Evolutionary conservation across 2,113 vertebrate genomes (phyloP).

Genomic region (Pagrus major): DNA sequence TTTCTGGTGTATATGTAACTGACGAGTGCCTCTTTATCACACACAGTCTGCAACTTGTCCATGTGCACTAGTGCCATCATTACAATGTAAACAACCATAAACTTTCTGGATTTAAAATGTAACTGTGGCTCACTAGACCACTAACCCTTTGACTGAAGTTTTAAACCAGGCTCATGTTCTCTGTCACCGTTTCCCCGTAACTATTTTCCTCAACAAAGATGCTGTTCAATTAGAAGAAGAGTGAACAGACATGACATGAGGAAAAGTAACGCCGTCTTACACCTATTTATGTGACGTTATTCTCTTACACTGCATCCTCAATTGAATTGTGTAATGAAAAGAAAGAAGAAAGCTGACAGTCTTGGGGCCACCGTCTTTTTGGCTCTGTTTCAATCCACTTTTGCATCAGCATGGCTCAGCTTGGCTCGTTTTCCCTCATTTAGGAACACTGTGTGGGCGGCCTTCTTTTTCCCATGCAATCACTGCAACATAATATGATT

Average conservation of each 20-base stretch:
- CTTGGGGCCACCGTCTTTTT: background rate
- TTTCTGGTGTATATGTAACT: too few species aligned
- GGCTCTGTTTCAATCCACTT: background rate
- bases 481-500: background rate
- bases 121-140: too few species aligned
- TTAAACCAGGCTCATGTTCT: background rate
- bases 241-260: too few species aligned
- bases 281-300: background rate
- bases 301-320: background rate
- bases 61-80: too few species aligned
- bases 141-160: too few species aligned
- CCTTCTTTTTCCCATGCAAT: background rate
- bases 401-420: background rate
- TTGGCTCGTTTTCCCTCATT: background rate
- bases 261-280: background rate
- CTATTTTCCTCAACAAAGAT: background rate
- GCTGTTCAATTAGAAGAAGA: background rate
- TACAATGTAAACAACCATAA: too few species aligned
- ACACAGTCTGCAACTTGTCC: too few species aligned
- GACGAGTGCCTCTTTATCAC: too few species aligned
- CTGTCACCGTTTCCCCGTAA: background rate
- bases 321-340: background rate
- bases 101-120: too few species aligned
- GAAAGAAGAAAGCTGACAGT: background rate
- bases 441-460: background rate